Evolutionary conservation across 2,797 vertebrate genomes (phyloP).

Genomic region (Bovichtus variegatus): DNA sequence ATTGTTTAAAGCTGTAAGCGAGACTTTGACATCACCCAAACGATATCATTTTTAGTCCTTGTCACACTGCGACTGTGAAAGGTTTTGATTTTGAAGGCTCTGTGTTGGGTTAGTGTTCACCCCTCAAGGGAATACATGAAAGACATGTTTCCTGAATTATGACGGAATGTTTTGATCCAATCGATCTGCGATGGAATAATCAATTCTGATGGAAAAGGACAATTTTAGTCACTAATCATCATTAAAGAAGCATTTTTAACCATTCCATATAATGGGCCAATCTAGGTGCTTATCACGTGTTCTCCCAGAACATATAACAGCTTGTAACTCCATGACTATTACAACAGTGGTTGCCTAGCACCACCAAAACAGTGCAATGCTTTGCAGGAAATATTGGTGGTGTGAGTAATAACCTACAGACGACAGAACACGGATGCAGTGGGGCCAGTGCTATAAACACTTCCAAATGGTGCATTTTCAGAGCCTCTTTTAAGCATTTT

Average conservation of each 20-base stretch:
- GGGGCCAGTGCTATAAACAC: conserved; percentile 50
- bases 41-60: conserved; percentile 4
- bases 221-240: neutral
- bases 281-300: conserved; percentile 24
- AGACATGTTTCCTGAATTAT: neutral
- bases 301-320: conserved; percentile 24
- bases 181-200: too few species aligned
- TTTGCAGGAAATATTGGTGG: conserved; percentile 55
- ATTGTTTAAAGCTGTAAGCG: conserved; percentile 38
- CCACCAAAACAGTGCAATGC: conserved; percentile 59
- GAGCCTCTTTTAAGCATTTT: neutral
- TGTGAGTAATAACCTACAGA: conserved; percentile 63
- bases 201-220: neutral
- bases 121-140: conserved; percentile 23
- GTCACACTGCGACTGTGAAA: conserved; percentile 1
- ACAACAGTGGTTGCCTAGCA: conserved; percentile 66
- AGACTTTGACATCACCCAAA: conserved; percentile 22
- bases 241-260: neutral
- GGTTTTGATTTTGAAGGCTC: conserved; percentile 40
- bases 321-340: conserved; percentile 38
- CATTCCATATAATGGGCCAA: neutral
- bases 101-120: conserved; percentile 27
- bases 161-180: too few species aligned
- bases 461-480: conserved; percentile 62
- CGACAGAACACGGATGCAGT: conserved; percentile 56